Conservation (phyloP, 2,888 invertebrate genomes). For the Cerceris rybyensis region DNA sequence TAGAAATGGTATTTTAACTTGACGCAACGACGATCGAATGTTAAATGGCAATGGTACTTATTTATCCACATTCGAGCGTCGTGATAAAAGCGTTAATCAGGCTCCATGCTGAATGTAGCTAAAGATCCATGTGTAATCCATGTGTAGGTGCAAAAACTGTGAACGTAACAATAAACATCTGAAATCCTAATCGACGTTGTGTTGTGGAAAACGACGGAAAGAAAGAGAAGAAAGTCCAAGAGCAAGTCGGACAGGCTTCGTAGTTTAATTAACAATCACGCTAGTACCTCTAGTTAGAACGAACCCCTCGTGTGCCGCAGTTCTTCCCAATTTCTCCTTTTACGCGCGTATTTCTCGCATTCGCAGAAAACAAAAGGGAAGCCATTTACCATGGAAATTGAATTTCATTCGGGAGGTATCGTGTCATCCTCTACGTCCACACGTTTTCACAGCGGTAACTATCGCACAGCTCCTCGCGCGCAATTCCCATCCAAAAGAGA, state of each 20-base stretch:
- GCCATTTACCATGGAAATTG: background rate
- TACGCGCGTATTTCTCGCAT: constrained; percentile 6
- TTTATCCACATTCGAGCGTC: background rate
- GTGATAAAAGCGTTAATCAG: constrained; percentile 35
- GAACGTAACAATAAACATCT: constrained; percentile 52
- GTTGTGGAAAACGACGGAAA: constrained; percentile 31
- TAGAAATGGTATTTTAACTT: background rate
- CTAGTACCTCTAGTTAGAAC: constrained; percentile 45
- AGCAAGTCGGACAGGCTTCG: constrained; percentile 54
- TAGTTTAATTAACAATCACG: constrained; percentile 40
- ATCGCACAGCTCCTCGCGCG: background rate
- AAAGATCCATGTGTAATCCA: constrained; percentile 48
- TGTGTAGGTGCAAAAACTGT: constrained; percentile 52
- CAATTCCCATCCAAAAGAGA: background rate
- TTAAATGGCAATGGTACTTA: constrained; percentile 25
- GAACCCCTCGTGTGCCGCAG: constrained; percentile 1
- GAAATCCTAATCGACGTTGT: constrained; percentile 46
- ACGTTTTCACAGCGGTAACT: too few species aligned
- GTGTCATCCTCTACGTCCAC: background rate
- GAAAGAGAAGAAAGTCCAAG: background rate
- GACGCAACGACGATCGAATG: background rate
- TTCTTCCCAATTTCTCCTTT: background rate
- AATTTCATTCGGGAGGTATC: background rate
- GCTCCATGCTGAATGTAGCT: constrained; percentile 39
- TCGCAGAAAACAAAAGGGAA: background rate